Conservation (phyloP, 1,140 invertebrate species). For the Dinoponera quadriceps region DNA sequence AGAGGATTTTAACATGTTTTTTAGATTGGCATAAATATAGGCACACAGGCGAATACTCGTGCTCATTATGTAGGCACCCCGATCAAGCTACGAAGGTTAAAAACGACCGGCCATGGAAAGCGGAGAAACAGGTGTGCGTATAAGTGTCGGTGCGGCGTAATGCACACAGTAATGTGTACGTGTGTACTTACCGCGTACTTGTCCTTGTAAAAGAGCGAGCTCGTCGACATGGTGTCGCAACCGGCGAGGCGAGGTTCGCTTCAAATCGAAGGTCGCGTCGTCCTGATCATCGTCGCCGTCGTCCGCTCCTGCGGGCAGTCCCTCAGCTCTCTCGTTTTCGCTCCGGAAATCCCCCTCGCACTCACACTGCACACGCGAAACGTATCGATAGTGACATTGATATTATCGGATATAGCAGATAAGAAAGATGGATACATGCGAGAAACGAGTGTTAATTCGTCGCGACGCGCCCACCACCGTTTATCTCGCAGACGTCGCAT, state of each 20-base stretch:
- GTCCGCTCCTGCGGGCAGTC: neutral
- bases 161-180: neutral
- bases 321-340: conserved; percentile 18
- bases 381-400: conserved; percentile 11
- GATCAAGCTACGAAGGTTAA: neutral
- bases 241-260: conserved; percentile 43
- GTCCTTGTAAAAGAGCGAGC: conserved; percentile 84
- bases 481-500: conserved; percentile 10
- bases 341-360: conserved; percentile 18
- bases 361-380: conserved; percentile 16
- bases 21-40: too few species aligned
- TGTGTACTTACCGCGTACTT: conserved; percentile 82
- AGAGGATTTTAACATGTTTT: too few species aligned
- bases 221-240: conserved; percentile 80
- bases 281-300: conserved; percentile 20
- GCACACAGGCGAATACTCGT: too few species aligned
- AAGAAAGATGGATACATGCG: neutral
- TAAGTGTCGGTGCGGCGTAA: neutral
- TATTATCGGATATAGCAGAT: neutral
- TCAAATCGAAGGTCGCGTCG: conserved; percentile 55
- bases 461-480: neutral
- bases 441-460: neutral
- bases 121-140: neutral
- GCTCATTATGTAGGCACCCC: neutral
- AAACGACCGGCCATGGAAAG: neutral